Base-by-base conservation (phyloP, 2,113 vertebrate species). In the Ctenomys sociabilis region DNA sequence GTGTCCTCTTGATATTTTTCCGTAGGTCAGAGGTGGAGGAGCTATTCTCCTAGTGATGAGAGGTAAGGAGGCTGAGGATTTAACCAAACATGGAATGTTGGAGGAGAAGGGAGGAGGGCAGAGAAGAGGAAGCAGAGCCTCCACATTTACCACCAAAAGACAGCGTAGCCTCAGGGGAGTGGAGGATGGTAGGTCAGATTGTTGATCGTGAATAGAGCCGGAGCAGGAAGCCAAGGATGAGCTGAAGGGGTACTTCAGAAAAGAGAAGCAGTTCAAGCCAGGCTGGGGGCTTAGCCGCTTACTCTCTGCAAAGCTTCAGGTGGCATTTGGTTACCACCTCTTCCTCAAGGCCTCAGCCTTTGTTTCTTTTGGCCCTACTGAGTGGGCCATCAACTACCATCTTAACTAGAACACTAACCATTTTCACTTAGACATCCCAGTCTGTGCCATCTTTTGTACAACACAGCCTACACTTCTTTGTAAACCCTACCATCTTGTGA, bases 61-160 rank as follows among this genome's bases (percentile, higher is more conserved):
- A 11, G 64, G 70, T 83, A 45, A 86, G 59, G 35, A 96, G 16
- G 54, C 52, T 72, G 37, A 96, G 85, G 80, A 43, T 93, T 59
- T 61, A 63, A 37, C 22, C 26, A 75, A 35, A 35, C 26, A 61
- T 11, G 12, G 16, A 86, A 21, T 85, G 24, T 40, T 77, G n/a
- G 30, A 30, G 35, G 19, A 40, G 35, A 57, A 22, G 26, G 73
- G 16, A 68, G 49, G 35, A 81, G 28, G 26, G 49, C 70, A 57
- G 49, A 82, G 28, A 35, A 32, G 4, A 35, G 13, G 6, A 82
- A 2, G 54, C 11, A 52, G n/a, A 72, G 10, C 17, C 59, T 70
- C 22, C 45, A 77, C 35, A 7, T 30, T 43, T 43, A 78, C 40
- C 37, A 35, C 73, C 1, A 28, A 64, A n/a, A 72, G 68, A 80